Evolutionary conservation across 2,113 vertebrate species (phyloP), one percentile per base, ranked within the genome.

Genomic region (Macrotus californicus): DNA sequence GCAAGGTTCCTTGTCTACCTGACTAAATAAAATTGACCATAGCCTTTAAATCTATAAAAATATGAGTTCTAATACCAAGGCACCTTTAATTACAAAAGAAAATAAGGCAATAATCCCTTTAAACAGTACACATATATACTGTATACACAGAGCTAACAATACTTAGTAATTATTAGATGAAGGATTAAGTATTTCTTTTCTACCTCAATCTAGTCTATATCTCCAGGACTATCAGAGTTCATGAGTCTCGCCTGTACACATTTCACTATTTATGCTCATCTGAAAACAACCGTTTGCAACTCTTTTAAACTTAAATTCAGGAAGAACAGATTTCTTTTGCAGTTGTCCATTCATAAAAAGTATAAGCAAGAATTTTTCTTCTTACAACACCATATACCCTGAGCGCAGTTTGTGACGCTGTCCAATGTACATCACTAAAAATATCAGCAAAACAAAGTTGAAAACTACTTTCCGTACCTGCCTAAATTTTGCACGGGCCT

Each of bases 401-500:
- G 5, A 90, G 66, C 80, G 59, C 36, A 48, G 59, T 89, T 14
- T 61, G 72, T 87, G 72, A 82, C 24, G 67, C 36, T 93, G 29
- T 54, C 54, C 36, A 16, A 26, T 87, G 86, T 12, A 89, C 21
- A 87, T 59, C 54, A 87, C 86, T 94, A 87, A 66, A 73, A 93
- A 86, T 26, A 97, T 52, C 67, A 96, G 67, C 85, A 96, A 93
- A 94, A 83, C 64, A 94, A 79, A 50, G 83, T 22, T 36, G 67
- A 94, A 94, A 81, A 96, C 94, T 36, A 48, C 59, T 96, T 97
- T 97, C 96, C 98, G 96, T 98, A 99, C 99, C 99, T 99, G 99
- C 98, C 99, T 99, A 98, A 99, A 99, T 98, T 99, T 99, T 97
- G 99, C 98, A 97, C 99, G 98, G 96, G 99, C 99, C 96, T 99